Conservation (phyloP, 2,113 vertebrate species). For the Burhinus bistriatus region DNA sequence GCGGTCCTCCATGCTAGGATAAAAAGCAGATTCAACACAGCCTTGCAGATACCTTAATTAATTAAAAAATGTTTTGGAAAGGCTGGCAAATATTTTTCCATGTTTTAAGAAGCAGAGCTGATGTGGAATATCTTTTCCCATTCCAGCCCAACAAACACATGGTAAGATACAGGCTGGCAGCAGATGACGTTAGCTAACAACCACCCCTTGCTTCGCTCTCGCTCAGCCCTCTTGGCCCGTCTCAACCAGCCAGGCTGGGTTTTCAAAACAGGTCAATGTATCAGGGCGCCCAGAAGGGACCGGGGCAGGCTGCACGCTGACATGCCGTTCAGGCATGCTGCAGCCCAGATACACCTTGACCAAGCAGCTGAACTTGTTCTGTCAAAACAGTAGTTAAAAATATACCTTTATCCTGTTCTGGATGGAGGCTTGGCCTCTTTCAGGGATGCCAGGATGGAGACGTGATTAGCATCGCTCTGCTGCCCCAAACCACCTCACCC, state of each 20-base stretch:
- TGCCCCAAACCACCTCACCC: not conserved
- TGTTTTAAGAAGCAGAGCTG: not conserved
- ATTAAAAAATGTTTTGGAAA: not conserved
- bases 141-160: not conserved
- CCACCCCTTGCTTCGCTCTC: not conserved
- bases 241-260: not conserved
- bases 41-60: not conserved
- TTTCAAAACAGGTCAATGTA: not conserved
- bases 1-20: not conserved
- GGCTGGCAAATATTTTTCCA: not conserved
- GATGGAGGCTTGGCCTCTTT: not conserved
- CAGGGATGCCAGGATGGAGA: not conserved
- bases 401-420: not conserved
- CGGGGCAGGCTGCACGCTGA: not conserved
- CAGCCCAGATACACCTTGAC: not conserved
- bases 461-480: not conserved
- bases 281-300: not conserved
- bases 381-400: not conserved
- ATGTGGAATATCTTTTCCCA: not conserved
- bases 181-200: not conserved
- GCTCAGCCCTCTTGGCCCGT: not conserved
- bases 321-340: rapidly evolving
- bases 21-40: not conserved
- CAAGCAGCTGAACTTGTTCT: not conserved
- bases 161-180: not conserved